These are phyloP conservation scores for Datnioides undecimradiatus DNA, from an alignment of 2,113 vertebrate species.

Conservation along the genomic window DNA sequence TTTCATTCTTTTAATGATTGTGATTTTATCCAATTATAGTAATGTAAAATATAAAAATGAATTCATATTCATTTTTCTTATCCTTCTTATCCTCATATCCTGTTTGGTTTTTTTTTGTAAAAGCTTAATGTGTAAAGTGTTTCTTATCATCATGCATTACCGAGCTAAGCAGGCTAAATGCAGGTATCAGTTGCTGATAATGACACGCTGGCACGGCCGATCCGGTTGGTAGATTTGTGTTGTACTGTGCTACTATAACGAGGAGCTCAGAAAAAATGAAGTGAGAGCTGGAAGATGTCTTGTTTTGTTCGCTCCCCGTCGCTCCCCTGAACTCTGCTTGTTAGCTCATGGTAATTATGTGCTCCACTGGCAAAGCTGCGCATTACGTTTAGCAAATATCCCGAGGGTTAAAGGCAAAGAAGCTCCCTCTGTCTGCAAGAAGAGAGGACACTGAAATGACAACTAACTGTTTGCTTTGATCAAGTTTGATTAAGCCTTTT, in stretches of 20 bases:
- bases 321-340: slow-evolving; percentile 29
- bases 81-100: no score
- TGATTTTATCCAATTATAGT: no score
- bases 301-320: slow-evolving; percentile 8
- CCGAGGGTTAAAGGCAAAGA: neutral
- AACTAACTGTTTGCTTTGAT: neutral
- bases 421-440: neutral
- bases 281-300: slow-evolving; percentile 3
- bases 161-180: neutral
- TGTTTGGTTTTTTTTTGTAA: neutral
- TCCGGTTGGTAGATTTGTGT: neutral
- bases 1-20: no score
- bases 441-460: neutral
- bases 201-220: neutral
- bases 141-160: neutral
- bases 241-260: neutral
- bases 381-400: slow-evolving; percentile 27
- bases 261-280: neutral
- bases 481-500: neutral
- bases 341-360: slow-evolving; percentile 46
- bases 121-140: no score
- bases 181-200: slow-evolving; percentile 6
- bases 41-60: no score
- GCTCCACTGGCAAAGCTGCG: slow-evolving; percentile 17
- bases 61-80: no score